A percentile compares a stretch with the other conserved stretches of the same genome.
Conservation (phyloP, 2,797 vertebrate genomes). For the Hydrocynus forskahlii region DNA sequence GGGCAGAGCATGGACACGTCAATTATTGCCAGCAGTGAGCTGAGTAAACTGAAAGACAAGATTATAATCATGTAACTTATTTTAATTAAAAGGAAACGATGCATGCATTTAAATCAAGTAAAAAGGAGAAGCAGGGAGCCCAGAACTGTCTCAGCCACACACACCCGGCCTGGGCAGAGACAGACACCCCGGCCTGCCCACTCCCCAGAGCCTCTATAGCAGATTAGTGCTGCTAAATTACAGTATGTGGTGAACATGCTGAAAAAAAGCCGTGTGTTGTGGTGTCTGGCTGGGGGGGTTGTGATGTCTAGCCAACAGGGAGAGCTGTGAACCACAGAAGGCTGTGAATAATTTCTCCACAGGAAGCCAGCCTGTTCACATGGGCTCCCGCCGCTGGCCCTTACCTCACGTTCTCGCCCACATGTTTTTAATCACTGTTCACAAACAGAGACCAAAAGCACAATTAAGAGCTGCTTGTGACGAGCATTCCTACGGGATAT, state of each 20-base stretch:
- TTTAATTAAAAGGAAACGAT: neutral
- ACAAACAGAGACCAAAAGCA: conserved; percentile 45
- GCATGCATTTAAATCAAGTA: neutral
- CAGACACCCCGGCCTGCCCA: conserved; percentile 30
- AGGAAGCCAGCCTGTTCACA: conserved; percentile 63
- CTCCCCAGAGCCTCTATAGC: conserved; percentile 13
- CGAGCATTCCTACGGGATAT: conserved; percentile 32
- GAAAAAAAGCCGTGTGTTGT: conserved; percentile 61
- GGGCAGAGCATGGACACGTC: neutral
- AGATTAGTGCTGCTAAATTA: conserved; percentile 61
- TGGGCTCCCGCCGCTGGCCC: conserved; percentile 50
- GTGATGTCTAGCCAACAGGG: conserved; percentile 67
- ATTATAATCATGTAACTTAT: neutral
- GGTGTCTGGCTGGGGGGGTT: conserved; percentile 64
- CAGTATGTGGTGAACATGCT: conserved; percentile 52
- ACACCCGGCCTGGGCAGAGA: conserved; percentile 3
- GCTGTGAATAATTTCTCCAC: conserved; percentile 59
- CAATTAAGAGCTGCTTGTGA: conserved; percentile 40
- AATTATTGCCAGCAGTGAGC: neutral
- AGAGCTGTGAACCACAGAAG: conserved; percentile 56
- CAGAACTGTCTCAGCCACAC: neutral
- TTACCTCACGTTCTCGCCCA: conserved; percentile 42
- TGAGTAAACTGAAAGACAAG: neutral
- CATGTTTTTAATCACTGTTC: conserved; percentile 49
- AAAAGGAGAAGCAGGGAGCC: neutral